Evolutionary conservation across 2,113 vertebrate species (phyloP).

Genomic region (Vireo altiloquus): DNA sequence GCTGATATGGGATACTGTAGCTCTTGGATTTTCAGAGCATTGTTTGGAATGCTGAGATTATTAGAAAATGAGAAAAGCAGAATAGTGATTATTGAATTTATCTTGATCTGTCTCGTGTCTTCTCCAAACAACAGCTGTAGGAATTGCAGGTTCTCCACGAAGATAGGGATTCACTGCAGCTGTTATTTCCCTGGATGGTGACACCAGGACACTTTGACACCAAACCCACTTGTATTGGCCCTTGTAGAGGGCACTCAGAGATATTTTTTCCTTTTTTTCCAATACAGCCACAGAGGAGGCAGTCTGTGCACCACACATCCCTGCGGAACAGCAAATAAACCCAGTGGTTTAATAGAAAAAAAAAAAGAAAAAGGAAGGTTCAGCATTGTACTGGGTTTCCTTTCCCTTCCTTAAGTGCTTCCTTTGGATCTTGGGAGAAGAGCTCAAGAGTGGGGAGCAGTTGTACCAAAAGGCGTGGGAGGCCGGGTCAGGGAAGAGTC

Average conservation of each 20-base stretch:
- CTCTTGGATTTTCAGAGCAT: background rate
- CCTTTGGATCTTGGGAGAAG: background rate
- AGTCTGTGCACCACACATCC: rapidly evolving
- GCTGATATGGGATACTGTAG: background rate
- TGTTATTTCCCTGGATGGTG: background rate
- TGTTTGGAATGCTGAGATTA: background rate
- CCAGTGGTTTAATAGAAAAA: background rate
- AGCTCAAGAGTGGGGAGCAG: background rate
- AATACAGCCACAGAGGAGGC: background rate
- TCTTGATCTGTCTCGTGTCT: background rate
- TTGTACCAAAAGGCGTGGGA: background rate
- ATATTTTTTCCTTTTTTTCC: background rate
- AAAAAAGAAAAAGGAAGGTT: background rate
- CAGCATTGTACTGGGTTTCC: background rate
- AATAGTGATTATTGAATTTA: background rate
- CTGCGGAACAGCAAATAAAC: background rate
- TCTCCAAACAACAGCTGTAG: background rate
- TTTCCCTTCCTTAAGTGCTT: background rate
- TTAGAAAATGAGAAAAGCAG: background rate
- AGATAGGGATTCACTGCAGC: background rate
- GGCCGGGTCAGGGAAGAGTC: conserved; percentile 52
- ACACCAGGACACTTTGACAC: background rate
- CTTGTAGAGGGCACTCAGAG: rapidly evolving
- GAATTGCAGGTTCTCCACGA: background rate
- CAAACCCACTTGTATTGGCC: background rate